phyloP scores from a whole-genome alignment of 2,888 invertebrate genomes.

The Aporophyla lueneburgensis region DNA sequence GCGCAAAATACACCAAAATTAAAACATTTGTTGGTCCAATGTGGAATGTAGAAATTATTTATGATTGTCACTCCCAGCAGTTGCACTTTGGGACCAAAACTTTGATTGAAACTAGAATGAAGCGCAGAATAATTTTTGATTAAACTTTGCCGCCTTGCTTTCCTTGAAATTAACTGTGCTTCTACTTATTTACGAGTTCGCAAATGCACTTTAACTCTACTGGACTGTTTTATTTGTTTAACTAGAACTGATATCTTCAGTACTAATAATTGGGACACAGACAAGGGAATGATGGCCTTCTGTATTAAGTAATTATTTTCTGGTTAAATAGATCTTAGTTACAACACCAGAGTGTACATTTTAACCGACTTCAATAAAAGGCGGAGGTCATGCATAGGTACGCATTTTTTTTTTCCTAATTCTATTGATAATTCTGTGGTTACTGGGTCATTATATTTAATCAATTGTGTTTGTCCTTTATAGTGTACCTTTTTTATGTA shows the following conservation, averaged over 20 bases:
- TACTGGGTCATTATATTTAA: too few species aligned
- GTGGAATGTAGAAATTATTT: constrained; percentile 23
- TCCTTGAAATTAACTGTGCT: constrained; percentile 54
- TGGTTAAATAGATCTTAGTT: not conserved
- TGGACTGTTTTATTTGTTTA: not conserved
- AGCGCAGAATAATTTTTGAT: constrained; percentile 72
- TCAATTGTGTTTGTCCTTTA: too few species aligned
- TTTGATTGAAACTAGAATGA: constrained; percentile 75
- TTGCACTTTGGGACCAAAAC: constrained; percentile 64
- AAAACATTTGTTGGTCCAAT: not conserved
- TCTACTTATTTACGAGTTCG: constrained; percentile 52
- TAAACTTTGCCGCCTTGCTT: constrained; percentile 70
- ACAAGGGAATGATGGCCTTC: not conserved
- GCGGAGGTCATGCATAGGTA: too few species aligned
- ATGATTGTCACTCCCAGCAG: constrained; percentile 40
- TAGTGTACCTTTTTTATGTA: too few species aligned
- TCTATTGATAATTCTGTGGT: too few species aligned
- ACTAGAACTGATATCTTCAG: constrained; percentile 8
- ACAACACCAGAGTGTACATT: not conserved
- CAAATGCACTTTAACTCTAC: constrained; percentile 13
- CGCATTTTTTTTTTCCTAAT: too few species aligned
- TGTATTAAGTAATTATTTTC: not conserved
- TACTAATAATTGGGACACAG: not conserved
- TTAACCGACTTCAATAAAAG: too few species aligned
- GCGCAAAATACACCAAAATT: not conserved